A percentile compares a stretch with the other conserved stretches of the same genome.
Conservation (phyloP, 2,113 vertebrate species). For the Axis porcinus region DNA sequence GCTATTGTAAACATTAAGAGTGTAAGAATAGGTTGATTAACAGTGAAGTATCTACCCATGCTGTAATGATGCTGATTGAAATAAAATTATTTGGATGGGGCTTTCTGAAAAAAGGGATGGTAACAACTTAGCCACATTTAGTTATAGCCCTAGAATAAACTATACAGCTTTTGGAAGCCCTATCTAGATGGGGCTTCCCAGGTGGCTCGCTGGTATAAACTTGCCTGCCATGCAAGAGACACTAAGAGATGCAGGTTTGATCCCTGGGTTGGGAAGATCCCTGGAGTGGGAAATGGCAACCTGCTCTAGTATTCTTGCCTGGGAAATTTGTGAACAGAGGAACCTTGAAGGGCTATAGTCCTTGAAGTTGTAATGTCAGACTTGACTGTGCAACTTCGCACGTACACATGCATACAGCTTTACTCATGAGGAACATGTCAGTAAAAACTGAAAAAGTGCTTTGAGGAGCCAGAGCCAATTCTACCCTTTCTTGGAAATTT, state of each 20-base stretch:
- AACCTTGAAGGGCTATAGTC: neutral
- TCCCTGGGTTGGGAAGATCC: neutral
- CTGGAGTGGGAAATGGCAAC: neutral
- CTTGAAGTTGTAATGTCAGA: neutral
- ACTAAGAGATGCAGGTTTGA: neutral
- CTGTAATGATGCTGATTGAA: neutral
- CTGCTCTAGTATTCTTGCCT: neutral
- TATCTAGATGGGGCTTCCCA: neutral
- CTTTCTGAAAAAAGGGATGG: neutral
- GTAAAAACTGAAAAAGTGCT: neutral
- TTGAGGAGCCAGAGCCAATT: neutral
- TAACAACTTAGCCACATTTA: neutral
- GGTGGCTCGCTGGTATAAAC: neutral
- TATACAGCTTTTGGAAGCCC: neutral
- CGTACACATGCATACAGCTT: neutral
- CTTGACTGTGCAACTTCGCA: neutral
- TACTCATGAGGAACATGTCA: neutral
- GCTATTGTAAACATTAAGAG: slow-evolving; percentile 48
- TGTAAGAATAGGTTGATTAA: neutral
- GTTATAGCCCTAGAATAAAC: neutral
- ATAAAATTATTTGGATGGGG: neutral
- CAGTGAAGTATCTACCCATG: neutral
- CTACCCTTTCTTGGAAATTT: neutral
- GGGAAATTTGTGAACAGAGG: neutral
- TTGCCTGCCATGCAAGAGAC: neutral